Evolutionary conservation across 2,113 vertebrate species (phyloP).

Genomic region (Eubucco bourcierii): DNA sequence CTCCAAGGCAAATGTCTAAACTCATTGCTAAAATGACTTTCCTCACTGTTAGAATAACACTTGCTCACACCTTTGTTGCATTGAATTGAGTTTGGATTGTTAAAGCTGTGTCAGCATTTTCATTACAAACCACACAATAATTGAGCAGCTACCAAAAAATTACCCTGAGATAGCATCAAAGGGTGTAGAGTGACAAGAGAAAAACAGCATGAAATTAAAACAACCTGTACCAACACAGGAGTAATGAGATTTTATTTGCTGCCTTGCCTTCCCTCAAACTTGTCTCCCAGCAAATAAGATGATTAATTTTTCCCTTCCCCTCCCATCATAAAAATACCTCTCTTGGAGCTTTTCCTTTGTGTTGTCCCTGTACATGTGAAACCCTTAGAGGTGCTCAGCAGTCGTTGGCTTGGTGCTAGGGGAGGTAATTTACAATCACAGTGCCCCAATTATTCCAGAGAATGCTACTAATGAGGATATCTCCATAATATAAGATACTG

Average conservation of each 20-base stretch:
- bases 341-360: neutral
- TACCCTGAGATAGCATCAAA: neutral
- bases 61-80: neutral
- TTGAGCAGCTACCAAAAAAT: neutral
- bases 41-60: neutral
- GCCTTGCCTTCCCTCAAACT: neutral
- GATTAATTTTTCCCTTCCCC: neutral
- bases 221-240: neutral
- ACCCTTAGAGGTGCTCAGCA: constrained; percentile 6
- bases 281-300: neutral
- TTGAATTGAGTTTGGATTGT: neutral
- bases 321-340: neutral
- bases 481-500: neutral
- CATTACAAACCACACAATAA: neutral
- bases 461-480: neutral
- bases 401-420: neutral
- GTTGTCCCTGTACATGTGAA: neutral
- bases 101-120: constrained; percentile 16
- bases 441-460: neutral
- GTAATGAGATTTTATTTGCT: neutral
- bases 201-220: neutral
- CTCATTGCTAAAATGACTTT: neutral
- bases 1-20: neutral
- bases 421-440: constrained; percentile 6
- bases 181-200: accelerated